Percentiles rank a stretch among this genome's conserved stretches.
phyloP scores from a whole-genome alignment of 2,888 invertebrate genomes.

The Panzeria rudis region DNA sequence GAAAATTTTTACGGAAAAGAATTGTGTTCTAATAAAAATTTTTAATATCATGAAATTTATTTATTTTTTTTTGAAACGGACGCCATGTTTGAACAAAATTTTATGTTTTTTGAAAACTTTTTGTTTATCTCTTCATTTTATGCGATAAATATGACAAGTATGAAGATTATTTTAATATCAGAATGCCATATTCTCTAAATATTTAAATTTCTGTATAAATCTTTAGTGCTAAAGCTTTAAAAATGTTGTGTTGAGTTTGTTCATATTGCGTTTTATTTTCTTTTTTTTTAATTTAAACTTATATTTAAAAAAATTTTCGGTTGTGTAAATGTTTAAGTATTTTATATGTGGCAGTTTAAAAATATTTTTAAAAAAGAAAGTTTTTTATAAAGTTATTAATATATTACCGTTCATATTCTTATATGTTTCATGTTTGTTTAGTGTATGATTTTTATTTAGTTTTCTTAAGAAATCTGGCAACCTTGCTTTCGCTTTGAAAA shows the following conservation, averaged over 20 bases:
- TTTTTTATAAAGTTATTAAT: slow-evolving; percentile 3
- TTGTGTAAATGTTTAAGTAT: slow-evolving; percentile 15
- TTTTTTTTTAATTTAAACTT: slow-evolving; percentile 8
- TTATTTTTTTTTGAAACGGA: slow-evolving; percentile 49
- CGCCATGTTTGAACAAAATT: slow-evolving; percentile 65
- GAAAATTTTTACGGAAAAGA: too few species aligned
- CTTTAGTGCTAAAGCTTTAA: slow-evolving; percentile 54
- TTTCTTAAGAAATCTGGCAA: slow-evolving; percentile 67
- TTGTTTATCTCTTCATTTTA: slow-evolving; percentile 9
- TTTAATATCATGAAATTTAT: slow-evolving; percentile 25
- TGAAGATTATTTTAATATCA: not conserved
- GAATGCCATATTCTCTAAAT: slow-evolving; percentile 17
- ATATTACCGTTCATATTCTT: slow-evolving; percentile 44
- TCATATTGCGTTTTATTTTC: slow-evolving; percentile 14
- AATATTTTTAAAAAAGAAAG: slow-evolving; percentile 46
- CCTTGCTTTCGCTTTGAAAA: slow-evolving; percentile 39
- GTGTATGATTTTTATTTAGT: not conserved
- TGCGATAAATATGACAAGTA: too few species aligned
- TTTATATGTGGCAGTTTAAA: slow-evolving; percentile 64
- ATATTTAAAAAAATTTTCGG: not conserved
- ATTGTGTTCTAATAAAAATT: slow-evolving; percentile 1
- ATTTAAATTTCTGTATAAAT: slow-evolving; percentile 37
- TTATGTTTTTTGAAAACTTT: slow-evolving; percentile 24
- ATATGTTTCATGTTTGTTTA: slow-evolving; percentile 16
- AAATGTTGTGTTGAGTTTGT: slow-evolving; percentile 28